phyloP scores from a whole-genome alignment of 2,888 invertebrate genomes.

The Scotopteryx bipunctaria region DNA sequence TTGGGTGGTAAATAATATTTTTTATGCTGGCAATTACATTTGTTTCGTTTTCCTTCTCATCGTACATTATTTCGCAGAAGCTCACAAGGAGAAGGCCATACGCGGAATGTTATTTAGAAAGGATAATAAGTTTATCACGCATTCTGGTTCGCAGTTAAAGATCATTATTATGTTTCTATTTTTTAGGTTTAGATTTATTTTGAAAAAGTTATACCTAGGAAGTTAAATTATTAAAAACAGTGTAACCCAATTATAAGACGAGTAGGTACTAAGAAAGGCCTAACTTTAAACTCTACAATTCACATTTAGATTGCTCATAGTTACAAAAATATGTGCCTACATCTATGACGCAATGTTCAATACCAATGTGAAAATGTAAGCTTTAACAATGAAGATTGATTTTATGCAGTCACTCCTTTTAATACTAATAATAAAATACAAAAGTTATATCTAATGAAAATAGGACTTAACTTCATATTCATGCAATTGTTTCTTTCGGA shows the following conservation, averaged over 20 bases:
- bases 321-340: too few relatives aligned
- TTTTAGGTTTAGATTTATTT: not conserved
- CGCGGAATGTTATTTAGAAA: constrained; percentile 33
- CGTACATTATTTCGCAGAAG: constrained; percentile 46
- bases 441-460: too few relatives aligned
- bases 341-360: constrained; percentile 11
- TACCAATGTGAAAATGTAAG: constrained; percentile 5
- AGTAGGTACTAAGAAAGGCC: too few relatives aligned
- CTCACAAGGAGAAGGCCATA: constrained; percentile 42
- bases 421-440: constrained; percentile 7
- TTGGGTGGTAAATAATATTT: constrained; percentile 20
- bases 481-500: too few relatives aligned
- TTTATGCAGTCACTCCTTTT: constrained; percentile 25
- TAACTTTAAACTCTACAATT: too few relatives aligned
- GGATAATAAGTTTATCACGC: constrained; percentile 26
- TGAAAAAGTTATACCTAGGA: too few relatives aligned
- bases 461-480: too few relatives aligned
- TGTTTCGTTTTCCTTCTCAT: constrained; percentile 41
- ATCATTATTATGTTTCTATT: constrained; percentile 14
- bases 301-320: too few relatives aligned
- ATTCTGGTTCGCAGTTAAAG: constrained; percentile 34
- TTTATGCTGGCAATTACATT: constrained; percentile 21
- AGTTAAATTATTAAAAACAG: too few relatives aligned
- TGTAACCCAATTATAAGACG: too few relatives aligned
- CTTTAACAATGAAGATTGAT: constrained; percentile 28